Conservation (phyloP, 2,888 invertebrate genomes). For the Caenorhabditis sp. region DNA sequence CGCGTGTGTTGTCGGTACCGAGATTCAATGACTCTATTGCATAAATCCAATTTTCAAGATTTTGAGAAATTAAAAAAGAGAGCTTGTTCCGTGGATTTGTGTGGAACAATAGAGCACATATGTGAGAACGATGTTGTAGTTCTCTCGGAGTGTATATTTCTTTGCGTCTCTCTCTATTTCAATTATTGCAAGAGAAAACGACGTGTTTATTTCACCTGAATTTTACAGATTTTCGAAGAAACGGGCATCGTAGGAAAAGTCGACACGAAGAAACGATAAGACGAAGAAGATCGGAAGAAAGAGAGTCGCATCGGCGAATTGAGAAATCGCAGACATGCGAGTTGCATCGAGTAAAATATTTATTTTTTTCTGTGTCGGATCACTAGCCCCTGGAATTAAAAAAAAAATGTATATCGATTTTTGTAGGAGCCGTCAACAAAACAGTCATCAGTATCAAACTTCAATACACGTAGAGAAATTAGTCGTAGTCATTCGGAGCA, state of each 20-base stretch:
- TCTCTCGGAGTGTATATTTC: no score
- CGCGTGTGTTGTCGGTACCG: no score
- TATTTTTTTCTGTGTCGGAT: not conserved
- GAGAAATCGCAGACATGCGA: conserved; percentile 23
- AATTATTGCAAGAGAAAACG: no score
- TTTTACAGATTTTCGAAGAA: not conserved
- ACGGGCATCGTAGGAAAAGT: conserved; percentile 17
- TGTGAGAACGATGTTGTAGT: no score
- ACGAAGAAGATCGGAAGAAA: conserved; percentile 11
- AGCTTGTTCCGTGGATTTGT: no score
- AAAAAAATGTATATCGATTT: not conserved
- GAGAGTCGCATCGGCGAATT: conserved; percentile 12
- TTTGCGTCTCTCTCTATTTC: no score
- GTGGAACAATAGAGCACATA: no score
- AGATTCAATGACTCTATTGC: no score
- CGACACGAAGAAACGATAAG: conserved; percentile 13
- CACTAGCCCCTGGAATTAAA: not conserved
- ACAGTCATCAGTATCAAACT: conserved; percentile 8
- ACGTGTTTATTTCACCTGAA: no score
- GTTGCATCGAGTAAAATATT: conserved; percentile 14
- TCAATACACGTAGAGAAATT: conserved; percentile 29
- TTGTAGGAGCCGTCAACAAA: conserved; percentile 25
- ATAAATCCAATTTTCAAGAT: no score
- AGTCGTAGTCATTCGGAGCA: conserved; percentile 47
- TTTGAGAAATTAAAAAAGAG: no score